phyloP scores from a whole-genome alignment of 1,140 invertebrate genomes.

The Brachionus rotundiformis region DNA sequence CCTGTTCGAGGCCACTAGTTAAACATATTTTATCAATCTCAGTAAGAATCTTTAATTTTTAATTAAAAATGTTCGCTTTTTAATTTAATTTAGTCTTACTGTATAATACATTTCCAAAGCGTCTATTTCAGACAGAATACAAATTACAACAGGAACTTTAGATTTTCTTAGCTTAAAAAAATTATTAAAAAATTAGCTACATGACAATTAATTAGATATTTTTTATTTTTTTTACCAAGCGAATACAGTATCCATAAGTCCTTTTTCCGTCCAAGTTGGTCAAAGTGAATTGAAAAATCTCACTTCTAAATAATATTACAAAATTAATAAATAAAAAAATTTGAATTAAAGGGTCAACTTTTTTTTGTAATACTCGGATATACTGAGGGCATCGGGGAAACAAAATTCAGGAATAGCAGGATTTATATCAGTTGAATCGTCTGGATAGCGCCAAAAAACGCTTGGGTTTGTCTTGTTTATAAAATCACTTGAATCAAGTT shows the following conservation, averaged over 20 bases:
- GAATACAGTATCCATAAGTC: constrained; percentile 50
- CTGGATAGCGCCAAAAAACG: constrained; percentile 6
- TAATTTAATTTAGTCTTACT: too few species aligned
- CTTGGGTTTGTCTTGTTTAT: constrained; percentile 33
- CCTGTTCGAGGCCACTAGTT: not conserved
- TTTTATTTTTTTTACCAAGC: constrained; percentile 4
- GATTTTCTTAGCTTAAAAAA: constrained; percentile 23
- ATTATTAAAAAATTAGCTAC: too few species aligned
- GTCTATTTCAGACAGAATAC: constrained; percentile 36
- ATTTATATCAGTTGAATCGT: constrained; percentile 18
- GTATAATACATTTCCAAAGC: constrained; percentile 51
- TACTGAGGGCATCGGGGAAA: constrained; percentile 20
- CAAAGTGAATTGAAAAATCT: constrained; percentile 47
- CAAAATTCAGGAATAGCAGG: constrained; percentile 37
- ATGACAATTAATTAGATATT: not conserved
- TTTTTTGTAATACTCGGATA: constrained; percentile 9
- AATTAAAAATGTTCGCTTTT: too few species aligned
- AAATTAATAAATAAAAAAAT: not conserved
- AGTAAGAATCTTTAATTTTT: constrained; percentile 8
- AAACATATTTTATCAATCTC: not conserved
- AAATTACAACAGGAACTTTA: constrained; percentile 41
- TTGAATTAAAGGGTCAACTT: not conserved
- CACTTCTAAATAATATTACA: not conserved
- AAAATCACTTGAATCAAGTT: constrained; percentile 15
- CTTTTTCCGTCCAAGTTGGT: constrained; percentile 44